Evolutionary conservation across 2,888 invertebrate genomes (phyloP), one percentile per base, ranked within the genome.

Genomic region (Amaurobius ferox): DNA sequence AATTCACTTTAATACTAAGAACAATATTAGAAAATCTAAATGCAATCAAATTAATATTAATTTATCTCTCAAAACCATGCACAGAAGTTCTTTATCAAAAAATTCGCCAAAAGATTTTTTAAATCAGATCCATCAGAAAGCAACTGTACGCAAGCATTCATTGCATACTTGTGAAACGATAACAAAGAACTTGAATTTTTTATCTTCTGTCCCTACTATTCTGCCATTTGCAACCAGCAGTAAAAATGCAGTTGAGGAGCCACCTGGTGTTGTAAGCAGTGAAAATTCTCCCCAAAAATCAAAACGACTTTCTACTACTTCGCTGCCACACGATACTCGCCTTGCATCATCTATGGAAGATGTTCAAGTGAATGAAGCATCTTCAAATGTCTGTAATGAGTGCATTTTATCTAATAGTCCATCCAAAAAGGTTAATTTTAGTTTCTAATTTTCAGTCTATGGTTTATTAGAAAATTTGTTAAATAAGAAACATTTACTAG

Each of bases 131-230:
- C 32, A 62, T 16, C 64, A 79, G 39, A 77, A 78, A 35, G 44
- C 66, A 2, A 23, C 32, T 29, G 11, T 67, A 9, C 71, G 71
- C 0, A 85, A 85, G 35, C 83, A 85, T 28, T 72, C 83, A 16
- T 30, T 85, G n/a, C 77, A 77, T 23, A 72, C 83, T 11, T 85
- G 83, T 35, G 83, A 85, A 32, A 85, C 77, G n/a, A 35, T 85
- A 9, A 85, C 77, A 5, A 64, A 30, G 32, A 85, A 85, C 40
- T 48, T 85, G 16, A 85, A 85, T 72, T 85, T 85, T 39, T 77
- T 85, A 23, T 66, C 83, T 30, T 85, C 77, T 29, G 83, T 85
- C 28, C 83, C 83, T 29, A 71, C 67, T n/a, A 48, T 48, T 9
- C 23, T 85, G 30, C 71, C 83, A 19, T 7, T 77, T 7, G 30